A percentile compares a stretch with the other conserved stretches of the same genome.
Evolutionary conservation across 2,888 invertebrate genomes (phyloP).

Genomic region (Meiosimyza platycephala): DNA sequence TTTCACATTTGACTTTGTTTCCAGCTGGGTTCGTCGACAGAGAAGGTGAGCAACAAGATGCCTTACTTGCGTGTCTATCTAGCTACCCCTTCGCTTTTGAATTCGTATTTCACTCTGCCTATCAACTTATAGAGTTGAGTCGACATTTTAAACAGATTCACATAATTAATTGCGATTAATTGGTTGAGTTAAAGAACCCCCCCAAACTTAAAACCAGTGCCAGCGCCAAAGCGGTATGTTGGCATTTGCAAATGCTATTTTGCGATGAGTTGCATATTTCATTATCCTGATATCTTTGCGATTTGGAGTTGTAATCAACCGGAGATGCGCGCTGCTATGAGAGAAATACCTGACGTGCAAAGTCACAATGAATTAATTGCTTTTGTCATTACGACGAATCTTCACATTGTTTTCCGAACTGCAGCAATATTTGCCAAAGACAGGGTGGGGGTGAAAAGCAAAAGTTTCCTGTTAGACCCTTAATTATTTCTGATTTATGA

Average conservation of each 20-base stretch:
- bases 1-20: neutral
- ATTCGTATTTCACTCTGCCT: conserved; percentile 43
- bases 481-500: conserved; percentile 26
- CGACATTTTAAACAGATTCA: conserved; percentile 57
- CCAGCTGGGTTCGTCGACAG: neutral
- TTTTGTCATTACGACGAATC: conserved; percentile 66
- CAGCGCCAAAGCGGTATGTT: neutral
- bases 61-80: conserved; percentile 19
- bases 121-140: conserved; percentile 48
- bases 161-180: conserved; percentile 62
- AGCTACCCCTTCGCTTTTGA: neutral
- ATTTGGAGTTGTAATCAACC: conserved; percentile 62
- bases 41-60: conserved; percentile 12
- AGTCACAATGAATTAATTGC: conserved; percentile 63
- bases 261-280: conserved; percentile 35
- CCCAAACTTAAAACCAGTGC: no score
- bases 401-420: conserved; percentile 60
- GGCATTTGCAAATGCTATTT: neutral
- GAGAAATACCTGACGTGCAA: conserved; percentile 44
- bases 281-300: conserved; percentile 46
- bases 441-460: neutral
- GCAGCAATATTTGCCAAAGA: neutral
- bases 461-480: conserved; percentile 2
- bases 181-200: conserved; percentile 28
- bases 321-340: conserved; percentile 27